Conservation (phyloP, 2,113 vertebrate genomes). For the Pterophyllum scalare region DNA sequence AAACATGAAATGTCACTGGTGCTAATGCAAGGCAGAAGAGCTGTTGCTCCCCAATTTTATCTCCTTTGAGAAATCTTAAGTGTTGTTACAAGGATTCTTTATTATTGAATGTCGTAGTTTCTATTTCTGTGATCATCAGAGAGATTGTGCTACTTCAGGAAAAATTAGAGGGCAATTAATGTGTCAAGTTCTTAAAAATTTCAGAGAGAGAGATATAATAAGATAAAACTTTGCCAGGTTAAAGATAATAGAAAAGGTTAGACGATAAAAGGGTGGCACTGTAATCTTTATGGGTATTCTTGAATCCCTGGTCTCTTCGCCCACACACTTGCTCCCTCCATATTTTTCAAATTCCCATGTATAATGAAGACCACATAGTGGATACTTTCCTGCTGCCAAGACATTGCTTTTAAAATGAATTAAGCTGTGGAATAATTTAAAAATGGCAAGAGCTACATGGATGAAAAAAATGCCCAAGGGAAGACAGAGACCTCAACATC, state of each 20-base stretch:
- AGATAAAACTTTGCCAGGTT: conserved; percentile 31
- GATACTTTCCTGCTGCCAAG: conserved; percentile 87
- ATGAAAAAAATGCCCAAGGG: conserved; percentile 46
- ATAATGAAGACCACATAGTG: conserved; percentile 89
- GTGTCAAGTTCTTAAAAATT: conserved; percentile 33
- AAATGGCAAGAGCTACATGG: conserved; percentile 42
- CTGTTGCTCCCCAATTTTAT: background rate
- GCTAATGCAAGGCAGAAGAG: background rate
- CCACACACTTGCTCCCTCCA: conserved; percentile 51
- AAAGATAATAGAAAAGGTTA: conserved; percentile 46
- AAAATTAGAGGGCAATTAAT: conserved; percentile 39
- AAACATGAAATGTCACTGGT: background rate
- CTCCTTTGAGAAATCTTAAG: background rate
- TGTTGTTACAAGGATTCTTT: background rate
- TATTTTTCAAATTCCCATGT: conserved; percentile 76
- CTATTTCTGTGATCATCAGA: conserved; percentile 16
- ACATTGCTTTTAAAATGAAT: conserved; percentile 84
- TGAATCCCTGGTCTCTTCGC: conserved; percentile 39
- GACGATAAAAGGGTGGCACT: conserved; percentile 41
- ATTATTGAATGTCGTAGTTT: conserved; percentile 3
- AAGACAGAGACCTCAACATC: conserved; percentile 58
- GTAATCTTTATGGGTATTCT: conserved; percentile 49
- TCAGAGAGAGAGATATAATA: conserved; percentile 21
- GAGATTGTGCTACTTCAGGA: background rate
- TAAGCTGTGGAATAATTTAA: conserved; percentile 49